Base-by-base conservation (phyloP, 2,888 invertebrate species). In the Diaperis boleti region DNA sequence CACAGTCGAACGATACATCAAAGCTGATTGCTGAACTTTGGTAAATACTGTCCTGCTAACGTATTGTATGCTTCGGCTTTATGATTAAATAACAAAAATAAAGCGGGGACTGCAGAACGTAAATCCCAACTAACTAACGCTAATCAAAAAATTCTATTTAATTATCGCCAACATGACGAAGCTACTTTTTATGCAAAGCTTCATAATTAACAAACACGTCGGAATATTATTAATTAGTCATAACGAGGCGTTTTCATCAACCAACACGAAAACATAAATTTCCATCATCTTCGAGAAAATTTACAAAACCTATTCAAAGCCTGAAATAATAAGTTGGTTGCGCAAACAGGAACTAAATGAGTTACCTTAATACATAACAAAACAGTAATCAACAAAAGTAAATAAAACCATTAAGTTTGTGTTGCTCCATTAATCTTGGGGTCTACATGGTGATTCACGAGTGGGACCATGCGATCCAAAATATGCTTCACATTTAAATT, bases 341-440 rank as follows among this genome's bases (percentile, higher is more conserved):
- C n/a, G 15, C 26, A 31, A 26, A 47, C 29, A 31, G 3, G 2
- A 47, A 47, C 6, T 47, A 6, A 47, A 47, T 47, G 29, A 31
- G 13, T 47, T 29, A 42, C 42, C 42, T 42, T 42, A 42, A 42
- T 20, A 20, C 42, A 42, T n/a, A 42, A 42, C 49, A 31, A 15
- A 35, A 7, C 17, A 49, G 35, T 35, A 35, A 49, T 49, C 22
- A 52, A 15, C 39, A 15, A 4, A 31, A 47, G 33, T 31, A 49
- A 42, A 31, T 11, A 20, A 33, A 57, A 57, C 45, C 13, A 47
- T 54, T 41, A 41, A 54, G 54, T 45, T 15, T 10, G 10, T 29
- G 26, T 26, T 45, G 20, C 37, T 57, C 47, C 45, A 57, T 57
- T 45, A 57, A 57, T 57, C 57, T 57, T n/a, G n/a, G n/a, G n/a